Percentiles rank a stretch among this genome's conserved stretches.
These are phyloP conservation scores for Chunga burmeisteri DNA, from an alignment of 2,113 vertebrate species.

Conservation along the genomic window DNA sequence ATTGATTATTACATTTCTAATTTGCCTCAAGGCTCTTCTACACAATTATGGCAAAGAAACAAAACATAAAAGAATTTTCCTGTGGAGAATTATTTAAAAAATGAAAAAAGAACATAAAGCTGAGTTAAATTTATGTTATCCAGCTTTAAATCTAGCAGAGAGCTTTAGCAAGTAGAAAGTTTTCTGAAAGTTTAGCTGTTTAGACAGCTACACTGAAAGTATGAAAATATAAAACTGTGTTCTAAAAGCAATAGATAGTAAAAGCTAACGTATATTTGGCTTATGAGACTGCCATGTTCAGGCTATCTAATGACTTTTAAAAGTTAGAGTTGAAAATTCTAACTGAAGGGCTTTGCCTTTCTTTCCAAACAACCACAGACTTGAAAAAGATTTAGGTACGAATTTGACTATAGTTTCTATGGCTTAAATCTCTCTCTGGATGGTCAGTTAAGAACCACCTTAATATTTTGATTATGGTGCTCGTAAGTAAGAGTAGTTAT, in stretches of 20 bases:
- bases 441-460: neutral
- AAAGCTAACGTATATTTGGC: neutral
- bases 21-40: constrained; percentile 2
- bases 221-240: neutral
- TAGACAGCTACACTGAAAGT: neutral
- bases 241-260: neutral
- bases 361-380: neutral
- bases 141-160: neutral
- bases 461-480: neutral
- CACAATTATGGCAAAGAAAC: neutral
- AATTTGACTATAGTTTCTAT: neutral
- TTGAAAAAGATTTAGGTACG: neutral
- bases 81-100: neutral
- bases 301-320: neutral
- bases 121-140: neutral
- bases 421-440: neutral
- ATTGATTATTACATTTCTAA: constrained; percentile 39
- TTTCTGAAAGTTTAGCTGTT: neutral
- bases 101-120: neutral
- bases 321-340: neutral
- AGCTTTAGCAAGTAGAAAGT: neutral
- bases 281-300: neutral
- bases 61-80: neutral
- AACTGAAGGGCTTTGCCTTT: neutral
- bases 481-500: neutral